Evolutionary conservation across 2,113 vertebrate genomes (phyloP).

Genomic region (Spermophilus dauricus): DNA sequence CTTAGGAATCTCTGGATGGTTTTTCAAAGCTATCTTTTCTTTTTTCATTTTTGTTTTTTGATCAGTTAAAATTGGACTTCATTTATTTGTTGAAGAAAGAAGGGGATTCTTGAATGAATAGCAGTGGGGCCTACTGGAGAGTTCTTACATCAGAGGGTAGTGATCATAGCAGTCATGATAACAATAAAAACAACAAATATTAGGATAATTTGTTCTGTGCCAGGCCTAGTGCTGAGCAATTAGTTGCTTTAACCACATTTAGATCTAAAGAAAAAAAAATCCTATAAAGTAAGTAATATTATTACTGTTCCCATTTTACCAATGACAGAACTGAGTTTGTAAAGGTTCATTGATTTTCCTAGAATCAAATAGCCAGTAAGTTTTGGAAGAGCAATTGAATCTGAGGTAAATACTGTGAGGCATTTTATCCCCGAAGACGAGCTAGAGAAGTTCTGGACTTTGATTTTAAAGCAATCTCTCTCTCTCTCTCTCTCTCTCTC

Average conservation of each 20-base stretch:
- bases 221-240: neutral
- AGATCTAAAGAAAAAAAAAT: neutral
- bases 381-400: conserved; percentile 12
- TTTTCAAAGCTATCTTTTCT: neutral
- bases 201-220: neutral
- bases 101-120: neutral
- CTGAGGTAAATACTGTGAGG: neutral
- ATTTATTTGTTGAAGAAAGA: neutral
- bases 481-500: too few species aligned
- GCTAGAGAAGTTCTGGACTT: neutral
- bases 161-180: neutral
- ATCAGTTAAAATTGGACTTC: neutral
- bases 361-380: neutral
- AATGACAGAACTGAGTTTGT: neutral
- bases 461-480: conserved; percentile 23
- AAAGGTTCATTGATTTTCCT: neutral
- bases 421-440: neutral
- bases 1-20: neutral
- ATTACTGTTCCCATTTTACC: conserved; percentile 20
- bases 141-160: neutral
- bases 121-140: neutral
- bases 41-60: neutral
- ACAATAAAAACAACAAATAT: neutral
- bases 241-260: neutral
- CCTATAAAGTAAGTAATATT: neutral